Conservation (phyloP, 1,140 invertebrate species). For the Babylonia areolata region DNA sequence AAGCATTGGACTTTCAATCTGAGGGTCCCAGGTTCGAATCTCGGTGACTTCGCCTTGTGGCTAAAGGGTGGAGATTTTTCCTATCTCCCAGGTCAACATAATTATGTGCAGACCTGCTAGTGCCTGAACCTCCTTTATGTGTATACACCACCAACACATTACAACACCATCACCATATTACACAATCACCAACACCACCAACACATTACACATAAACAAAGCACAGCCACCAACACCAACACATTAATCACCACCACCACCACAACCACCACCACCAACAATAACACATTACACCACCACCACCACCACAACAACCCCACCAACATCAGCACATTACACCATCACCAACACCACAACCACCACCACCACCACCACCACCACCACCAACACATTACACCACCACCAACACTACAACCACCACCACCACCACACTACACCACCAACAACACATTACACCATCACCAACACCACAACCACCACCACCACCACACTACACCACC, state of each 20-base stretch:
- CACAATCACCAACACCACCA: background rate
- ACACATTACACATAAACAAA: constrained; percentile 17
- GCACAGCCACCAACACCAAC: background rate
- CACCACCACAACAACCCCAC: background rate
- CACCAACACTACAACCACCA: background rate
- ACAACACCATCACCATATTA: background rate
- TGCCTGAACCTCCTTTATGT: too few relatives aligned
- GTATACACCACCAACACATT: background rate
- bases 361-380: background rate
- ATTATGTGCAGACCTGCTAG: too few relatives aligned
- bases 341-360: background rate
- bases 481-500: too few relatives aligned
- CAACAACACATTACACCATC: too few relatives aligned
- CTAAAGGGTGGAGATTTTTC: too few relatives aligned
- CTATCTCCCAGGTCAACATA: too few relatives aligned
- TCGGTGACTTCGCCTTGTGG: too few relatives aligned
- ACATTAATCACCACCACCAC: background rate
- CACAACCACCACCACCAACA: background rate
- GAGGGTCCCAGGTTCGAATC: too few relatives aligned
- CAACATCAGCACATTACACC: background rate
- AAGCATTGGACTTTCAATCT: too few relatives aligned
- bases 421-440: background rate
- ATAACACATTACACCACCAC: background rate
- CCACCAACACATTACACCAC: background rate
- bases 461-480: too few relatives aligned